Conservation (phyloP, 2,797 vertebrate genomes). For the Moxostoma hubbsi region DNA sequence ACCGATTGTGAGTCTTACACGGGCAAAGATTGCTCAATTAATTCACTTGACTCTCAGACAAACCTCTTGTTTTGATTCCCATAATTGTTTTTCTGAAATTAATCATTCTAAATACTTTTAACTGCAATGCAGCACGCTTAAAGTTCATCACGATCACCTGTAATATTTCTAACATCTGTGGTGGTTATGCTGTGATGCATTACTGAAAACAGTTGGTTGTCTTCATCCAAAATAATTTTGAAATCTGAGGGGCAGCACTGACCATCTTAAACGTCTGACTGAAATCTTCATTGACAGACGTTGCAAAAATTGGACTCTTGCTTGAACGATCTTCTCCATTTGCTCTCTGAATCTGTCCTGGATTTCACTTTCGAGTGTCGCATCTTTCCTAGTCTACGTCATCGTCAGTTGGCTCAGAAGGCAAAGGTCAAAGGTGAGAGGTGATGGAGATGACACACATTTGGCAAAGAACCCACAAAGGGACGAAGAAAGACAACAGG, state of each 20-base stretch:
- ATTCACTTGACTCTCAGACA: too few relatives aligned
- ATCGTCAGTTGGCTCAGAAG: constrained; percentile 90
- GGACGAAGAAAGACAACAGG: constrained; percentile 72
- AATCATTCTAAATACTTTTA: constrained; percentile 73
- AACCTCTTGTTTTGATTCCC: constrained; percentile 63
- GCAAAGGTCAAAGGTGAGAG: constrained; percentile 84
- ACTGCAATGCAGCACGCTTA: neutral
- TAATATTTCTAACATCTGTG: constrained; percentile 34
- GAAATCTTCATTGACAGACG: constrained; percentile 30
- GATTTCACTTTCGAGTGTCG: constrained; percentile 79
- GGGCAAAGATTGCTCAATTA: too few relatives aligned
- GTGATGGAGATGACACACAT: constrained; percentile 73
- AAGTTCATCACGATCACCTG: constrained; percentile 20
- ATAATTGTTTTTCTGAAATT: constrained; percentile 66
- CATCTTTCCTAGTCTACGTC: constrained; percentile 66
- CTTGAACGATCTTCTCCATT: constrained; percentile 56
- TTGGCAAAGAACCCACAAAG: constrained; percentile 78
- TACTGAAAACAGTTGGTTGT: constrained; percentile 49
- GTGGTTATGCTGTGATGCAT: constrained; percentile 36
- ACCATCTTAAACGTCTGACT: constrained; percentile 52
- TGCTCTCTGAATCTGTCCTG: constrained; percentile 53
- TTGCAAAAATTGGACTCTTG: neutral
- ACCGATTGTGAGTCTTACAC: neutral
- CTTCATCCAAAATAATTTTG: constrained; percentile 43
- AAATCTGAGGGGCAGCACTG: constrained; percentile 14